phyloP scores from a whole-genome alignment of 2,113 vertebrate genomes.

The Lutjanus erythropterus region DNA sequence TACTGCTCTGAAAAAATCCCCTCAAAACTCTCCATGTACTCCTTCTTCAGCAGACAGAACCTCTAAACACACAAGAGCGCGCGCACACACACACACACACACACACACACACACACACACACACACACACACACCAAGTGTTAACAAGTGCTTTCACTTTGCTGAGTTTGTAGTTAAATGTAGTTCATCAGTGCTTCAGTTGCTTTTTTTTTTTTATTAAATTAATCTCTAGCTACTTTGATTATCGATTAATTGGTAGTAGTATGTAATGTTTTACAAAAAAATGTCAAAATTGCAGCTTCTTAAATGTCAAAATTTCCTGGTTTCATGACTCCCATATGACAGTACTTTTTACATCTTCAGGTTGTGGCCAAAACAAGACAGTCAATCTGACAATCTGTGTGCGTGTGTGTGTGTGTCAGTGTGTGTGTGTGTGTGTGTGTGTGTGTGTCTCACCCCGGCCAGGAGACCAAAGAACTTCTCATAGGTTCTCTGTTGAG shows the following conservation, averaged over 20 bases:
- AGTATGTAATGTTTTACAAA: too few relatives aligned
- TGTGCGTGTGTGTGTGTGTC: neutral
- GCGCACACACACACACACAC: neutral
- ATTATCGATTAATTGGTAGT: too few relatives aligned
- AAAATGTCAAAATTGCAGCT: too few relatives aligned
- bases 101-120: neutral
- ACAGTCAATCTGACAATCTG: too few relatives aligned
- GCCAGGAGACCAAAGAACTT: conserved; percentile 98
- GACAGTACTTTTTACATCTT: too few relatives aligned
- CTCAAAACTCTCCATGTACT: conserved; percentile 99
- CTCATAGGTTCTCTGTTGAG: conserved; percentile 98
- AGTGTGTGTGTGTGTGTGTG: conserved; percentile 19
- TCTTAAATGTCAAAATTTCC: too few relatives aligned
- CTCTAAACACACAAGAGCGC: too few relatives aligned
- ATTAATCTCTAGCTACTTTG: too few relatives aligned
- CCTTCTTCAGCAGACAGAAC: conserved; percentile 97
- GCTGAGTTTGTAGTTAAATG: neutral
- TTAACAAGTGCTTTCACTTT: neutral
- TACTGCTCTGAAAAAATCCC: conserved; percentile 97
- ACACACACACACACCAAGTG: neutral
- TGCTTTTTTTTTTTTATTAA: too few relatives aligned
- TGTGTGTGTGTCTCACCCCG: conserved; percentile 88
- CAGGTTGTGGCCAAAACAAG: too few relatives aligned
- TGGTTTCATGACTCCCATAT: too few relatives aligned
- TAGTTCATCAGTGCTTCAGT: too few relatives aligned